Evolutionary conservation across 2,797 vertebrate genomes (phyloP), one percentile per base, ranked within the genome.

Genomic region (Melanotaenia pygmaea): DNA sequence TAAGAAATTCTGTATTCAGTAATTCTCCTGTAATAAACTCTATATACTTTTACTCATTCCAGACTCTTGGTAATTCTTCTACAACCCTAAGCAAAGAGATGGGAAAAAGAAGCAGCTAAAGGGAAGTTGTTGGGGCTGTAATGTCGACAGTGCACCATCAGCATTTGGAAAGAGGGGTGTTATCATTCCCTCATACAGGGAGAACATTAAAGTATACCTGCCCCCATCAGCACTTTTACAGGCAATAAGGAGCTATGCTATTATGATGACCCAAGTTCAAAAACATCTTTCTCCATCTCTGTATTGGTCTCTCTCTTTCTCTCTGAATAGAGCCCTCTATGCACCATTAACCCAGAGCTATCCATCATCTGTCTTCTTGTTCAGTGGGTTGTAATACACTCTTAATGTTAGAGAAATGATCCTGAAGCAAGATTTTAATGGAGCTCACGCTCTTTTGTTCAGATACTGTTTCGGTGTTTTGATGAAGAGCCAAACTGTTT

Each of bases 181-280:
- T 47, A 90, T 91, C 83, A 84, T 67, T 88, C 73, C 72, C 76
- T 74, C 70, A 68, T 81, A 87, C 56, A 64, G 76, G 50, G 61
- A 66, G 86, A 89, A 87, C 84, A 91, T 92, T 89, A 89, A 76
- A 38, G 77, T 56, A 65, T 53, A 82, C 79, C 79, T 82, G 86
- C 81, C 69, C 58, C 66, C 61, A 77, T 85, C 86, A 87, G 87
- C 88, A 83, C 75, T 88, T 89, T 86, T 64, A 68, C 64, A 9
- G 30, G 72, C 65, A 71, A 76, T 70, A 58, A 5, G 37, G 72
- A 81, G 76, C 74, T 77, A 77, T 54, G 64, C 73, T 87, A 85
- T 83, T 66, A 85, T 53, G 77, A 84, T 69, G 83, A 73, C 68
- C 78, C 54, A 54, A 80, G 89, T 88, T 89, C 84, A 83, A 83